Conservation (phyloP, 2,888 invertebrate species). For the Petrophora chlorosata region DNA sequence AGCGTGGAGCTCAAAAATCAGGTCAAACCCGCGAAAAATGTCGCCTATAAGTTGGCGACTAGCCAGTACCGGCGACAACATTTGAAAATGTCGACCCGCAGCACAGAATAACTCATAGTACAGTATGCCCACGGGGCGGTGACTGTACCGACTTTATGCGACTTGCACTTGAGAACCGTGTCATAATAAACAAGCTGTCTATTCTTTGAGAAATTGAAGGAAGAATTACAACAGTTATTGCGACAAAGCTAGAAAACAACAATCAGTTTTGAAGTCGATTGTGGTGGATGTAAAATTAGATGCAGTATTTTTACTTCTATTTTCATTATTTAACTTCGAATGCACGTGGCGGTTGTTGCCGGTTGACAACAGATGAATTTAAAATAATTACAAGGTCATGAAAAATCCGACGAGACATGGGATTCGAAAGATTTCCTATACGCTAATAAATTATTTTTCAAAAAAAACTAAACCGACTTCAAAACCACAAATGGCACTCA, state of each 20-base stretch:
- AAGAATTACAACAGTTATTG: not conserved
- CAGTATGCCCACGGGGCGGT: conserved; percentile 8
- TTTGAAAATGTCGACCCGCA: conserved; percentile 54
- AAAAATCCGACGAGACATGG: too few species aligned
- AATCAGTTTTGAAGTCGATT: not conserved
- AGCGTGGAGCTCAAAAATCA: conserved; percentile 60
- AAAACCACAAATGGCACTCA: too few species aligned
- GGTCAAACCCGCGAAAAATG: conserved; percentile 72
- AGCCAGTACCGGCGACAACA: conserved; percentile 55
- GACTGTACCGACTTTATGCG: conserved; percentile 12
- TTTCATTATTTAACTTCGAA: conserved; percentile 16
- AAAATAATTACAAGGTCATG: conserved; percentile 14
- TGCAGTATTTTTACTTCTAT: conserved; percentile 33
- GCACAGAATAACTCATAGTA: too few species aligned
- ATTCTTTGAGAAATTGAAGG: not conserved
- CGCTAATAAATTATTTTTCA: too few species aligned
- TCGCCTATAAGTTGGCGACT: conserved; percentile 57
- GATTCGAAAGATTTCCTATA: too few species aligned
- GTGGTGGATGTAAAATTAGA: conserved; percentile 41
- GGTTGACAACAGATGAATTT: conserved; percentile 14
- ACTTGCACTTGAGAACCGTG: conserved; percentile 2
- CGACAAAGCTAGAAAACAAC: conserved; percentile 8
- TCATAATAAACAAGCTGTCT: not conserved
- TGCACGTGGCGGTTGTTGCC: conserved; percentile 17
- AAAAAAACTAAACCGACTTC: too few species aligned